A percentile compares a stretch with the other conserved stretches of the same genome.
These are phyloP conservation scores for Elachura formosa DNA, from an alignment of 2,113 vertebrate species.

Conservation along the genomic window DNA sequence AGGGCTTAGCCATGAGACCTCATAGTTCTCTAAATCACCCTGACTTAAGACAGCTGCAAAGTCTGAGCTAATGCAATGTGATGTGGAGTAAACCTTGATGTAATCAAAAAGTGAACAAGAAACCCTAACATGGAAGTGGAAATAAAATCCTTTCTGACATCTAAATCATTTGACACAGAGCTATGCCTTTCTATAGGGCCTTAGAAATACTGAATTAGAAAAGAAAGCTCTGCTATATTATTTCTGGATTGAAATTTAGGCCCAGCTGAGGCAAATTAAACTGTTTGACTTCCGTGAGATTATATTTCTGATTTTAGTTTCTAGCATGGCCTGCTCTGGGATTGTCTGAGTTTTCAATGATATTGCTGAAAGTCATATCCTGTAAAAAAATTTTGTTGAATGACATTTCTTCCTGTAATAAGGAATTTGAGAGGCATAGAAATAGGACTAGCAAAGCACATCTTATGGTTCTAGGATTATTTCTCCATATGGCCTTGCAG, in stretches of 20 bases:
- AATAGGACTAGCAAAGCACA: not conserved
- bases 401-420: not conserved
- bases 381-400: not conserved
- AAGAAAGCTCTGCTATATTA: not conserved
- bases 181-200: not conserved
- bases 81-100: not conserved
- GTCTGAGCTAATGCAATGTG: not conserved
- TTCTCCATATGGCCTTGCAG: not conserved
- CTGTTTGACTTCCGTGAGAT: not conserved
- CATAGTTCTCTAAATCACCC: rapidly evolving
- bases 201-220: not conserved
- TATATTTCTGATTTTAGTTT: not conserved
- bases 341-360: not conserved
- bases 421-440: not conserved
- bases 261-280: not conserved
- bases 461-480: not conserved
- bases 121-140: not conserved
- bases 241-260: not conserved
- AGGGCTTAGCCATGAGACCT: not conserved
- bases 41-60: not conserved
- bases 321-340: not conserved
- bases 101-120: not conserved
- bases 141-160: not conserved
- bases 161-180: not conserved
- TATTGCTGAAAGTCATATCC: not conserved